These are phyloP conservation scores for Oikopleura albicans DNA, from an alignment of 23 tunicate species.

Conservation along the genomic window DNA sequence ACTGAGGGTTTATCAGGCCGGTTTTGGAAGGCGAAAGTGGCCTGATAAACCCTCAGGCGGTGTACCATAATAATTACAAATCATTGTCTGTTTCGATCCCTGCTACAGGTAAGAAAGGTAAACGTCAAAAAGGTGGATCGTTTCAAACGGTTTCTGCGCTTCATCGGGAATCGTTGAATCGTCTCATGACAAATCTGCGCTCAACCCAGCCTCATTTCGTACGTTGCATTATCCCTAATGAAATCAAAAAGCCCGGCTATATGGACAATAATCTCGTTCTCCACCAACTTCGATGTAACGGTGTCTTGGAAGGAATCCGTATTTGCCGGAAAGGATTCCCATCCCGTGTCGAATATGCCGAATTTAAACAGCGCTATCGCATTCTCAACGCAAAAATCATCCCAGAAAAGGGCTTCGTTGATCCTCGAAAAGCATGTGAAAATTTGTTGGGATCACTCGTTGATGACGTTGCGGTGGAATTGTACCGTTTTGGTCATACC, in stretches of 20 bases:
- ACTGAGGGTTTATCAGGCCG: too few species aligned
- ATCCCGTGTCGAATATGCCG: slow-evolving; percentile 9
- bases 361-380: not conserved
- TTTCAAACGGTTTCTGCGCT: too few species aligned
- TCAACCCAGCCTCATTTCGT: slow-evolving; percentile 18
- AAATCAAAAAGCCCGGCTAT: not conserved
- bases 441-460: not conserved
- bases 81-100: too few species aligned
- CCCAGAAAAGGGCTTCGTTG: not conserved
- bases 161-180: too few species aligned
- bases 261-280: slow-evolving; percentile 15
- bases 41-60: too few species aligned
- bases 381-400: not conserved
- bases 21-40: too few species aligned
- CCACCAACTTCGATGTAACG: slow-evolving; percentile 18
- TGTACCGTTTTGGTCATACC: slow-evolving; percentile 4
- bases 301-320: slow-evolving; percentile 16
- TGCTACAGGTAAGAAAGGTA: too few species aligned
- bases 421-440: not conserved
- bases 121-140: too few species aligned
- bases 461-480: not conserved
- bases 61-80: too few species aligned
- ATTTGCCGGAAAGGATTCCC: slow-evolving; percentile 16
- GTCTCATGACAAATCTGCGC: too few species aligned
- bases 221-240: slow-evolving; percentile 17